Evolutionary conservation across 2,797 vertebrate species (phyloP), one percentile per base, ranked within the genome.

Genomic region (Sebastes dallii): DNA sequence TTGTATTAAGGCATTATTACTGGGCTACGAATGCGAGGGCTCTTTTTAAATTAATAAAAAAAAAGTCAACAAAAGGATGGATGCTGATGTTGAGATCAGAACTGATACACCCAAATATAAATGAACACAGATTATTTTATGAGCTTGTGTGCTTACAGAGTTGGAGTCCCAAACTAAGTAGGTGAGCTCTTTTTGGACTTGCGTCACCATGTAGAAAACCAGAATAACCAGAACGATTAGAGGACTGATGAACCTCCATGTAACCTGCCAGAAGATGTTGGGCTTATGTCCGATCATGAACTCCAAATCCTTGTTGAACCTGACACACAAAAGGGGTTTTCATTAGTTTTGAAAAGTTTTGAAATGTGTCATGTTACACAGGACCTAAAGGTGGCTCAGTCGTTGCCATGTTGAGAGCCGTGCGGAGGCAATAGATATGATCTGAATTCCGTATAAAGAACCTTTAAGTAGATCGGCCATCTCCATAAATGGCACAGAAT

Each of bases 201-300:
- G 82, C 66, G 96, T 94, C 83, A 97, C 96, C 55, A 98, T 89
- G 92, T 96, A 99, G 89, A 97, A 97, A 1, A 98, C 2, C 79
- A 98, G 95, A 85, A 99, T 97, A 56, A 95, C 87, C 79, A 98
- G 55, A 94, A 99, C 96, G 58, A 97, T 93, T 1, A 97, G 73
- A 1, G 98, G 98, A 72, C 98, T 98, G 83, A 97, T 3, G 29
- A 96, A 56, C 69, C 97, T 95, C 97, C 97, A 98, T 1, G 95
- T 95, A 56, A 88, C 20, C 87, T 98, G 98, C 98, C 97, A 99
- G 94, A 97, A 98, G 78, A 98, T 92, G 78, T 94, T 95, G 3
- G 98, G 98, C 76, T 97, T 97, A 66, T 95, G 95, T 69, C 98
- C 97, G 2, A 95, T 91, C 98, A 99, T 99, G 83, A 97, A 99